phyloP scores from a whole-genome alignment of 2,797 vertebrate genomes.

The Adrianichthys oophorus region DNA sequence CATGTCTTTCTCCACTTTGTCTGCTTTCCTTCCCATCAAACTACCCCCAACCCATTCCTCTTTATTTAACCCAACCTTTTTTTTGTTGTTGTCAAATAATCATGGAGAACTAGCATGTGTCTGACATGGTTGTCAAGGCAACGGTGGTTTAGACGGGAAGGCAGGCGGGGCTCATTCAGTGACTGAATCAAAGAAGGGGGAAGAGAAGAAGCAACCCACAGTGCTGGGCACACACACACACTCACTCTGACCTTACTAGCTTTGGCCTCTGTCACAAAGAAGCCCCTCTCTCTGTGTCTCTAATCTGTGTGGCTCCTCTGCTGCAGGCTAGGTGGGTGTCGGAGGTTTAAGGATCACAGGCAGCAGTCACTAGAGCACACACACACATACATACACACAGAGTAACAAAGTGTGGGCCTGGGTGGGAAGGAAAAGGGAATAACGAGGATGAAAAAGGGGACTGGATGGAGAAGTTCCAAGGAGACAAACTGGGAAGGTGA shows the following conservation, averaged over 20 bases:
- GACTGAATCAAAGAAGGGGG: constrained; percentile 78
- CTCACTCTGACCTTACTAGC: constrained; percentile 35
- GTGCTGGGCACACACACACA: constrained; percentile 33
- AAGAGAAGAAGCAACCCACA: constrained; percentile 66
- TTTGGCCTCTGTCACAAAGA: constrained; percentile 53
- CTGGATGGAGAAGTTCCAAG: constrained; percentile 14
- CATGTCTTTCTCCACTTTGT: constrained; percentile 42
- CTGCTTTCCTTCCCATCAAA: constrained; percentile 51
- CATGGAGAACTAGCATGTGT: constrained; percentile 89
- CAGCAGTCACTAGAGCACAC: constrained; percentile 6
- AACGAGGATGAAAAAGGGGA: constrained; percentile 9
- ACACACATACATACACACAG: constrained; percentile 8
- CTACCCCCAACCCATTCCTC: constrained; percentile 46
- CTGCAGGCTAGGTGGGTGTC: constrained; percentile 39
- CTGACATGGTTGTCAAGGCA: constrained; percentile 93
- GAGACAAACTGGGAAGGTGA: constrained; percentile 10
- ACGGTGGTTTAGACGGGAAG: constrained; percentile 85
- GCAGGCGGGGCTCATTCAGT: constrained; percentile 84
- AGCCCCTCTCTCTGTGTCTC: constrained; percentile 41
- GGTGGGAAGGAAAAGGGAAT: constrained; percentile 5
- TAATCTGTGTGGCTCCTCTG: constrained; percentile 48
- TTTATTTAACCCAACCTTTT: constrained; percentile 74
- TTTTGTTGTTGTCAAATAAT: constrained; percentile 86
- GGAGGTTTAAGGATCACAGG: constrained; percentile 32
- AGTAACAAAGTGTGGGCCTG: constrained; percentile 23